These are phyloP conservation scores for Acanthoscelides obtectus DNA, from an alignment of 2,888 invertebrate genomes.

Conservation along the genomic window DNA sequence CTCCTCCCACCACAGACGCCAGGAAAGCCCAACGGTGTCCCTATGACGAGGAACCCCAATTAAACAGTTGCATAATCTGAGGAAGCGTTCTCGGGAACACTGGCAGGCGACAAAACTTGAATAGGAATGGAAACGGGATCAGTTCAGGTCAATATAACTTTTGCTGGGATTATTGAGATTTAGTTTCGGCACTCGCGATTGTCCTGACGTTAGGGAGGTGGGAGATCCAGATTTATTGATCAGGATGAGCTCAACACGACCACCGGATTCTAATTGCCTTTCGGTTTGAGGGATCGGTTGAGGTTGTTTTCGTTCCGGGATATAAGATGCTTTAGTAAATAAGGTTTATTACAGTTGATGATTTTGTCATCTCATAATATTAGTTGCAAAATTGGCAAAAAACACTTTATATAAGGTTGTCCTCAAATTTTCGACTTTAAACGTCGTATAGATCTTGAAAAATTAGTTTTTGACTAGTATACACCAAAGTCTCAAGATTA, in stretches of 20 bases:
- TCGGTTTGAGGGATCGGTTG: neutral
- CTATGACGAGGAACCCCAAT: constrained; percentile 8
- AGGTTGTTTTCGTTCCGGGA: too few relatives aligned
- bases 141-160: constrained; percentile 40
- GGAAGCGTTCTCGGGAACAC: constrained; percentile 26
- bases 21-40: neutral
- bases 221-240: neutral
- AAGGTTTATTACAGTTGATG: too few relatives aligned
- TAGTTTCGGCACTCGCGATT: constrained; percentile 20
- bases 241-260: neutral
- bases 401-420: too few relatives aligned
- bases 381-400: too few relatives aligned
- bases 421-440: too few relatives aligned
- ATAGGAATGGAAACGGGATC: constrained; percentile 18
- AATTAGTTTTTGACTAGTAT: too few relatives aligned
- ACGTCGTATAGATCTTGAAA: too few relatives aligned
- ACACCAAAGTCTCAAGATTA: too few relatives aligned
- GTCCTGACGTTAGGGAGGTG: neutral
- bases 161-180: constrained; percentile 39
- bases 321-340: too few relatives aligned
- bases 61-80: constrained; percentile 29
- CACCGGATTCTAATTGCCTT: neutral
- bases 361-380: too few relatives aligned
- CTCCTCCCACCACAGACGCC: neutral
- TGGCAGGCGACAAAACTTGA: constrained; percentile 24